A percentile compares a stretch with the other conserved stretches of the same genome.
Conservation (phyloP, 2,797 vertebrate species). For the Aselliscus stoliczkanus region DNA sequence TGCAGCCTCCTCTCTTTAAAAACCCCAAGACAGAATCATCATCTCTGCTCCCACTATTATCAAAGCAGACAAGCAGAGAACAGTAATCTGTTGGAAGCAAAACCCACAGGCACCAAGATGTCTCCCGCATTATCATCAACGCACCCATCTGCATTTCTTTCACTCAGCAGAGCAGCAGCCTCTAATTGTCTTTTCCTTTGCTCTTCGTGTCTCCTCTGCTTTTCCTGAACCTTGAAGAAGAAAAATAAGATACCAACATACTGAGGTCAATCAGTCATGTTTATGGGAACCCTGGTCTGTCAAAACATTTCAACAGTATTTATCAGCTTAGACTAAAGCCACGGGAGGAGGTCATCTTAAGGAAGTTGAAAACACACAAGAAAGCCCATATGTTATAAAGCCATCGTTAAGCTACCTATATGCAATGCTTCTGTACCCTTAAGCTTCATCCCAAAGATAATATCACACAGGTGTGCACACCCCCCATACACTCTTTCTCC, state of each 20-base stretch:
- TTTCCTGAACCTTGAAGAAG: constrained; percentile 87
- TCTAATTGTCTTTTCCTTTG: constrained; percentile 89
- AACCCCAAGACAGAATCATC: neutral
- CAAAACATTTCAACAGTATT: constrained; percentile 24
- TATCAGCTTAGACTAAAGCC: neutral
- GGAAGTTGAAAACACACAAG: neutral
- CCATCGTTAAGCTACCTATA: neutral
- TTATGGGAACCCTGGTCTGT: neutral
- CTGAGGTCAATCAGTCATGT: neutral
- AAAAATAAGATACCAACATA: constrained; percentile 54
- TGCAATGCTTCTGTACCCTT: neutral
- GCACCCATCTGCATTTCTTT: constrained; percentile 94
- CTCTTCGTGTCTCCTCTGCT: constrained; percentile 89
- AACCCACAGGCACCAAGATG: neutral
- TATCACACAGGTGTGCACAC: neutral
- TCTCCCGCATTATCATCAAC: constrained; percentile 63
- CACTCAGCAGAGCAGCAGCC: constrained; percentile 86
- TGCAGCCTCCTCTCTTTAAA: neutral
- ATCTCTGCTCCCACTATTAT: neutral
- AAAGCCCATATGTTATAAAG: neutral
- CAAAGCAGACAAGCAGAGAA: neutral
- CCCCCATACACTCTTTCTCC: neutral
- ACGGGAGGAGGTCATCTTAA: neutral
- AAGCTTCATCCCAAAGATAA: neutral
- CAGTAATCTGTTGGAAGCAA: neutral